phyloP scores from a whole-genome alignment of 2,888 invertebrate genomes.

The Rhagophthalmus giganteus region DNA sequence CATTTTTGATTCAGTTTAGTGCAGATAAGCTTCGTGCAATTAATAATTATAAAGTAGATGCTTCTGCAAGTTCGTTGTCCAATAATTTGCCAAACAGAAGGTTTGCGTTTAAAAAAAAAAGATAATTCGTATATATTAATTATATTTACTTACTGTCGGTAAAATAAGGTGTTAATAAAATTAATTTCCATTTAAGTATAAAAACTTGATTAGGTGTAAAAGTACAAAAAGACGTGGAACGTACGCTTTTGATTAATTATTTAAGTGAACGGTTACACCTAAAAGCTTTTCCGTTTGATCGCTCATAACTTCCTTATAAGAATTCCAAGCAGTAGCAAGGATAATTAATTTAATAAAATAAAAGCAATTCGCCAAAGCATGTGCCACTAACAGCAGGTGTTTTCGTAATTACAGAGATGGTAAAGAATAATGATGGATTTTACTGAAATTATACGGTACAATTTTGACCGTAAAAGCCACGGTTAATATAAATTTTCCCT shows the following conservation, averaged over 20 bases:
- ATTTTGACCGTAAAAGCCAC: not conserved
- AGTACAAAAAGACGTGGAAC: not conserved
- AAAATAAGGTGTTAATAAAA: not conserved
- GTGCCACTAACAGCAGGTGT: constrained; percentile 20
- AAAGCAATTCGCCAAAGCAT: constrained; percentile 12
- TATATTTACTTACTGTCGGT: no score
- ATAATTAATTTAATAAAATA: constrained; percentile 23
- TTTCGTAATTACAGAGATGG: constrained; percentile 12
- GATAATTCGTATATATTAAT: no score
- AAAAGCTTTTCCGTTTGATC: constrained; percentile 20
- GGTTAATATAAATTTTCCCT: no score
- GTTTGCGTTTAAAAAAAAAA: no score
- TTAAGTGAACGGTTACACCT: constrained; percentile 13
- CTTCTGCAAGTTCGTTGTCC: no score
- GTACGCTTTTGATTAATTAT: constrained; percentile 14
- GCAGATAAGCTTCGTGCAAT: no score
- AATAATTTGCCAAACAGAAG: no score
- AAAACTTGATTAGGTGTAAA: constrained; percentile 7
- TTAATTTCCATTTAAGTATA: constrained; percentile 1
- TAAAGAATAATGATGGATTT: constrained; percentile 14
- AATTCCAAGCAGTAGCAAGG: constrained; percentile 11
- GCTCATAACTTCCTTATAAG: constrained; percentile 12
- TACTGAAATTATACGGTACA: not conserved
- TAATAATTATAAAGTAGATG: no score
- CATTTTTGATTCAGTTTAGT: no score